Base-by-base conservation (phyloP, 2,113 vertebrate species). In the Bombycilla garrulus region DNA sequence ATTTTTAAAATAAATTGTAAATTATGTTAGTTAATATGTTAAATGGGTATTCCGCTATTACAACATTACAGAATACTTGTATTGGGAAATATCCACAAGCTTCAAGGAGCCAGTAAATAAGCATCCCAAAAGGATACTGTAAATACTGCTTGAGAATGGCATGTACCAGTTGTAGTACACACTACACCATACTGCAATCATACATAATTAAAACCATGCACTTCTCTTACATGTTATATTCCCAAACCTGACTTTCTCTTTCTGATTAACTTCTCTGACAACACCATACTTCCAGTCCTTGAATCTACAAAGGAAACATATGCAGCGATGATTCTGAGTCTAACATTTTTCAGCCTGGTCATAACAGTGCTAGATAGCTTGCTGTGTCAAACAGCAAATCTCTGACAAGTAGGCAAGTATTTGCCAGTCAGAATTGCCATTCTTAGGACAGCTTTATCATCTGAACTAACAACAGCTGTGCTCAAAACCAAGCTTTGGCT, bases 401-500 rank as follows among this genome's bases (percentile, higher is more conserved):
- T 85, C 74, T 60, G 56, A 90, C 69, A 93, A 81, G 70, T 31
- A 70, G 44, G 23, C 42, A 90, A 90, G 67, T 58, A 77, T 67
- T 90, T 80, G n/a, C 74, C 67, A 84, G 35, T 66, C 36, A 88
- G 51, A 96, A 77, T 40, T 92, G 66, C 33, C 47, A 54, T 71
- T 90, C 60, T 88, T 88, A 92, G 74, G 54, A 90, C 19, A 61
- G 70, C 50, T 85, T 92, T 79, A 66, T 88, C 71, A 82, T 74
- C 92, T 94, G 76, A 92, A 47, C 51, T 62, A 95, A 79, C 77
- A 90, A 88, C 58, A 90, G 58, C 54, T 95, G 74, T 51, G 81
- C 81, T 35, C 62, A 64, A 95, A 90, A 92, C 51, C 47, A 86
- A 74, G 69, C 35, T 71, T 93, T 93, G 92, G 82, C 82, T 95